Evolutionary conservation across 2,113 vertebrate genomes (phyloP), one percentile per base, ranked within the genome.

Genomic region (Percina caprodes): DNA sequence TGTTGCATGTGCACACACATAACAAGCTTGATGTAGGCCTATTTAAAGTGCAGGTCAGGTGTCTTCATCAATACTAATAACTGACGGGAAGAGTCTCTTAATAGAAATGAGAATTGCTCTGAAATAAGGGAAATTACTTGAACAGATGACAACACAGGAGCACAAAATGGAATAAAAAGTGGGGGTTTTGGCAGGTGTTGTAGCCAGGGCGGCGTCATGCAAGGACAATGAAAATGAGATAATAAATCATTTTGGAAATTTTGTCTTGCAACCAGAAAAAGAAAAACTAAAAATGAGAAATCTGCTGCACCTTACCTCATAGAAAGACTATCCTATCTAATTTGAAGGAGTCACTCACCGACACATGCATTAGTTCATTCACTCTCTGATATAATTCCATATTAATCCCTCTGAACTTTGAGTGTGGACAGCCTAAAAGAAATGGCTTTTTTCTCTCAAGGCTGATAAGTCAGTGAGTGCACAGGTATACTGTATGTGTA

Each of bases 1-100:
- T n/a, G 69, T 46, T 77, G 48, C 1, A 1, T 51, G 19, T 49
- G 46, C 33, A 45, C 35, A 52, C 46, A 12, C 35, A 35, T 33
- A 69, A 60, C 33, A 76, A 77, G 60, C 71, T n/a, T 30, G 51
- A 70, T 59, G 33, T 54, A 23, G 9, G 30, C 35, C 72, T 72
- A 18, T 72, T 89, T 80, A 85, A 78, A 83, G 71, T 83, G 84
- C 13, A 45, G 9, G 70, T 61, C 83, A 61, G 73, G 54, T 86
- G 66, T 18, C 55, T 78, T 87, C 66, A 82, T 82, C 80, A 85
- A 75, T 87, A 69, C 70, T 80, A 78, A 83, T 82, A 86, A 75
- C 55, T 85, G 76, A 45, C 65, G 52, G 69, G 59, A 85, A 73
- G 46, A 52, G 56, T 67, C 14, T 69, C 39, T 72, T 72, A 77